Evolutionary conservation across 35 echinoderm and acorn worm species (phyloP).

Genomic region (Lytechinus variegatus): DNA sequence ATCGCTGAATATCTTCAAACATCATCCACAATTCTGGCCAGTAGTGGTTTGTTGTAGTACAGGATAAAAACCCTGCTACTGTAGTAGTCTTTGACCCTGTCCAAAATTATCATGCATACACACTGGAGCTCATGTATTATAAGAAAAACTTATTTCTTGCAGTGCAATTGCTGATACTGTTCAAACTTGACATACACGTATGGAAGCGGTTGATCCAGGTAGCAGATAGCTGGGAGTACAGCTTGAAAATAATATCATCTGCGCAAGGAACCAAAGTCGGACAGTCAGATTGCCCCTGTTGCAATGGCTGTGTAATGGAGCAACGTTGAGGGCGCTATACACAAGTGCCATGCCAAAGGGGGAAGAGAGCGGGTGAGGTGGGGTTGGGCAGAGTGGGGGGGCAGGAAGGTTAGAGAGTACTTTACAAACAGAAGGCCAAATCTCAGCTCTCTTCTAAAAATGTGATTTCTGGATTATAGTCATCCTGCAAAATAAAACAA

Average conservation of each 20-base stretch:
- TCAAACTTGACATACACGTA: not conserved
- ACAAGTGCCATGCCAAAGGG: not conserved
- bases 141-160: too few relatives aligned
- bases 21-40: not conserved
- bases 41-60: not conserved
- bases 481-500: not conserved
- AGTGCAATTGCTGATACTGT: too few relatives aligned
- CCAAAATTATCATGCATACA: not conserved
- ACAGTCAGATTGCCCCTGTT: not conserved
- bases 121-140: too few relatives aligned
- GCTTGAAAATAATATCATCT: not conserved
- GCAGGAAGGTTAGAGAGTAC: not conserved
- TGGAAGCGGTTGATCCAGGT: not conserved
- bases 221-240: not conserved
- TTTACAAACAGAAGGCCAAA: not conserved
- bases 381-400: not conserved
- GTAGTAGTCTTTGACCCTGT: not conserved
- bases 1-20: not conserved
- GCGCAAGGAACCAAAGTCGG: not conserved
- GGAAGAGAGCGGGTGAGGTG: not conserved
- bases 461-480: slow-evolving; percentile 40
- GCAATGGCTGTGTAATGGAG: not conserved
- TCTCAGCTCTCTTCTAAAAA: slow-evolving; percentile 52
- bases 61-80: not conserved
- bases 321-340: not conserved